phyloP scores from a whole-genome alignment of 2,113 vertebrate species.

The Charadrius vociferus region DNA sequence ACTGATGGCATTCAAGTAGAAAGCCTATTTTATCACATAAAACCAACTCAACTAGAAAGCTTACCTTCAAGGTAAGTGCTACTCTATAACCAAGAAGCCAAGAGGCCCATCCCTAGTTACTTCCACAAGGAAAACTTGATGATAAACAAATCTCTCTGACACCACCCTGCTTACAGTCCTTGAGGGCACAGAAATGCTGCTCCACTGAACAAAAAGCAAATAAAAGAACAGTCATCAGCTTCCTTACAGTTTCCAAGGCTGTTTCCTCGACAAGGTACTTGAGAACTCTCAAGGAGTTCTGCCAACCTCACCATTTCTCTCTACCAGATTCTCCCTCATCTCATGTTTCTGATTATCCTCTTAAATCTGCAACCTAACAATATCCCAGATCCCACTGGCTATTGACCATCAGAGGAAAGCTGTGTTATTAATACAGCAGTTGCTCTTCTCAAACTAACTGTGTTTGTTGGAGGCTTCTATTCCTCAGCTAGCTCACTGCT shows the following conservation, averaged over 20 bases:
- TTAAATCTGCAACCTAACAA: background rate
- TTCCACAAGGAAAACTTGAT: background rate
- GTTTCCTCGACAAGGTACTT: background rate
- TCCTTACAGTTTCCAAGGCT: background rate
- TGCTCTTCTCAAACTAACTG: background rate
- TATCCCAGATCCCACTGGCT: background rate
- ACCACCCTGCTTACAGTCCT: background rate
- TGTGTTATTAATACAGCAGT: too few species aligned
- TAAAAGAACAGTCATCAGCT: background rate
- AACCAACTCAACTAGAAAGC: background rate
- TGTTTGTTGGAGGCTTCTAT: background rate
- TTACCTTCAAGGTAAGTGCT: background rate
- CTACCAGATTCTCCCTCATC: background rate
- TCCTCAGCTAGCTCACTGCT: background rate
- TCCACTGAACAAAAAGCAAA: background rate
- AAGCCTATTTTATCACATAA: background rate
- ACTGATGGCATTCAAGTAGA: background rate
- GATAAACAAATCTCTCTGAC: background rate
- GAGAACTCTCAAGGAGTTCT: background rate
- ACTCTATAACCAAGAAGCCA: background rate
- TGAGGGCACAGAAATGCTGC: background rate
- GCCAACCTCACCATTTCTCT: background rate
- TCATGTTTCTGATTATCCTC: background rate
- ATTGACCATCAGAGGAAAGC: background rate
- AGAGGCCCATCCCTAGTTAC: background rate